Conservation (phyloP, 2,888 invertebrate genomes). For the Oxyscelio sp. region DNA sequence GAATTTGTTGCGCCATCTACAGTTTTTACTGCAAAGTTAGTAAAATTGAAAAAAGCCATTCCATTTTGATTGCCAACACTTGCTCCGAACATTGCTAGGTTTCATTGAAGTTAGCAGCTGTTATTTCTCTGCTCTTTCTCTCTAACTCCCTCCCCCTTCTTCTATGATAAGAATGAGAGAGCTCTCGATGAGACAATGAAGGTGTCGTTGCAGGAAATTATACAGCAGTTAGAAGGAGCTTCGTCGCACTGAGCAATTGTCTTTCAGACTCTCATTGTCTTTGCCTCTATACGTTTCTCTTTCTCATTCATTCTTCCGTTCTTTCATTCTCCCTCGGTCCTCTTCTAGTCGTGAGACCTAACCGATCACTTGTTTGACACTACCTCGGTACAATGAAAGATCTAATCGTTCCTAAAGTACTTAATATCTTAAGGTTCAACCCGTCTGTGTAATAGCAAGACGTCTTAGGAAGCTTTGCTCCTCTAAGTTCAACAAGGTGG, state of each 20-base stretch:
- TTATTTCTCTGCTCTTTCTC: constrained; percentile 67
- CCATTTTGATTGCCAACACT: constrained; percentile 61
- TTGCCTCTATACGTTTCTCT: constrained; percentile 53
- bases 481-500: constrained; percentile 66
- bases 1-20: too few relatives aligned
- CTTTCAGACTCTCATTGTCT: constrained; percentile 81
- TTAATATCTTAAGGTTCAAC: constrained; percentile 88
- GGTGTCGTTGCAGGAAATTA: constrained; percentile 89
- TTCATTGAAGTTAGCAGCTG: constrained; percentile 66
- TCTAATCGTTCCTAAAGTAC: constrained; percentile 88
- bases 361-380: constrained; percentile 88
- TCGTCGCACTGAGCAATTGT: constrained; percentile 87
- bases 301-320: constrained; percentile 59
- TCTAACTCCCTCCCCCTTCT: constrained; percentile 45
- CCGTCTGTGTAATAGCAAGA: constrained; percentile 76
- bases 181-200: constrained; percentile 87
- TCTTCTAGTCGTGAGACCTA: constrained; percentile 57
- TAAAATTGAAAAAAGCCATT: constrained; percentile 47
- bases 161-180: constrained; percentile 87
- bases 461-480: constrained; percentile 69
- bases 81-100: constrained; percentile 43
- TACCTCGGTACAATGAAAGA: constrained; percentile 87
- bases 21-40: too few relatives aligned
- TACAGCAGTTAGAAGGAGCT: constrained; percentile 88
- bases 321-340: constrained; percentile 56